phyloP scores from a whole-genome alignment of 2,797 vertebrate species.

The Crocodylus rhombifer region DNA sequence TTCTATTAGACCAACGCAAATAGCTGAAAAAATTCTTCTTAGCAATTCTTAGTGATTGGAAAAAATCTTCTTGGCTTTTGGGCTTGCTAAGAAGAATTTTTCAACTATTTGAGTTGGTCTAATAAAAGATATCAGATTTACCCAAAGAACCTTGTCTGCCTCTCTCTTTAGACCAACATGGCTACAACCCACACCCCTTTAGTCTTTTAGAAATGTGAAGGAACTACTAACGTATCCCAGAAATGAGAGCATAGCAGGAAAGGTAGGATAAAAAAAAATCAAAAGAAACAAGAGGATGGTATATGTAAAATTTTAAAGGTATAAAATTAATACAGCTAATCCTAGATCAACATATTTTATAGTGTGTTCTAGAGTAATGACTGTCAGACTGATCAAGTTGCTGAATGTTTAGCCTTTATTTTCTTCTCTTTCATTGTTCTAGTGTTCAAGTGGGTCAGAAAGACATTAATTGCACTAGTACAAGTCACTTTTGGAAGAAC shows the following conservation, averaged over 20 bases:
- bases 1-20: too few relatives aligned
- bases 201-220: not conserved
- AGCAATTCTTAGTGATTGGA: too few relatives aligned
- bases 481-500: conserved; percentile 99
- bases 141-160: too few relatives aligned
- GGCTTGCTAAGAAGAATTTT: too few relatives aligned
- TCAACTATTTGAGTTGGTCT: too few relatives aligned
- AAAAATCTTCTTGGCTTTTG: too few relatives aligned
- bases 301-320: not conserved
- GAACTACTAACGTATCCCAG: not conserved
- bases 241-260: not conserved
- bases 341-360: not conserved
- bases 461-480: conserved; percentile 99
- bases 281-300: not conserved
- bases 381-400: not conserved
- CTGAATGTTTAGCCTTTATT: not conserved
- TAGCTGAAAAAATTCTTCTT: too few relatives aligned
- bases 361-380: accelerated
- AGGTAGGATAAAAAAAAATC: not conserved
- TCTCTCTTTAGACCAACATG: too few relatives aligned
- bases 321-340: not conserved
- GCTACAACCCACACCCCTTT: too few relatives aligned
- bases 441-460: conserved; percentile 99
- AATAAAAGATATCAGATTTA: too few relatives aligned
- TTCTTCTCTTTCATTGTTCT: conserved; percentile 57